Evolutionary conservation across 2,113 vertebrate species (phyloP), one percentile per base, ranked within the genome.

Genomic region (Ceyx cyanopectus): DNA sequence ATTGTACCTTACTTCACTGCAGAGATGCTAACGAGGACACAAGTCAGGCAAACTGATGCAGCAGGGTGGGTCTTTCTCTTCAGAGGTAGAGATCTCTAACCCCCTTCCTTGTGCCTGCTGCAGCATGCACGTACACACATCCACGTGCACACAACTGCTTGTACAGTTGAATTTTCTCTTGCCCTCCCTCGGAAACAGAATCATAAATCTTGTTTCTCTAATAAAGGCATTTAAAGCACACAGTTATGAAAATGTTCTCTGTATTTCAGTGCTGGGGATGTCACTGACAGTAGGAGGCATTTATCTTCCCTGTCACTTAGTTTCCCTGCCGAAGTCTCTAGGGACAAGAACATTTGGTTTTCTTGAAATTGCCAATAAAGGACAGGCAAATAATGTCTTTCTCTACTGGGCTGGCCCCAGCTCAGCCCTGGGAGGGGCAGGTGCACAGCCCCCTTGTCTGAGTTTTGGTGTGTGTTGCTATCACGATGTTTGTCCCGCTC

Each of bases 261-360:
- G 20, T 96, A 95, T 97, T 97, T 96, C 96, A 96, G 93, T 81
- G 94, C 96, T 94, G 94, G 91, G 89, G 95, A 96, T 97, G 97
- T 97, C 94, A 92, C 80, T 94, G 95, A 93, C 95, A 95, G 95
- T 88, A 93, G 88, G 96, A 97, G 87, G 72, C 98, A 98, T 98
- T 98, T 97, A 97, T 98, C 98, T 98, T 98, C 89, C 92, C 95
- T 97, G 97, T 97, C 97, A 95, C 81, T 92, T 70, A 66, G 77
- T 73, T 91, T 89, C 84, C 79, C 85, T 86, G 58, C 41, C 76
- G 80, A 92, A 62, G 88, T 95, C 97, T 90, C 40, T 51, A 82
- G 94, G 95, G 90, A 85, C 66, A 81, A 27, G 63, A 96, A 63
- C 94, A 94, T 97, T 97, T 97, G 91, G 96, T 96, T 97, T 97